A percentile compares a stretch with the other conserved stretches of the same genome.
Conservation (phyloP, 2,797 vertebrate genomes). For the Takifugu ocellatus region DNA sequence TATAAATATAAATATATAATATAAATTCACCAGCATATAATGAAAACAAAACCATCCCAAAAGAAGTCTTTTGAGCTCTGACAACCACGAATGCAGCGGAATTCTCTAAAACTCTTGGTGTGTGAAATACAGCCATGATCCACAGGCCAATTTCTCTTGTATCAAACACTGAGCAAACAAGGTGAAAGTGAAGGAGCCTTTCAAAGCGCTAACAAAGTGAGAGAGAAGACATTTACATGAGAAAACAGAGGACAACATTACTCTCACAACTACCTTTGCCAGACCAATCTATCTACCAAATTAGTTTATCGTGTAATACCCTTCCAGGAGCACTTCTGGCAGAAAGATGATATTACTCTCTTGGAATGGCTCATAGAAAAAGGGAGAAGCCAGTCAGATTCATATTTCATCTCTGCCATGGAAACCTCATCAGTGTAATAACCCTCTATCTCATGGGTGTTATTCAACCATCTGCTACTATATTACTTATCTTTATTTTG, state of each 20-base stretch:
- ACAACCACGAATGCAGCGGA: conserved; percentile 20
- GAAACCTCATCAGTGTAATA: conserved; percentile 99
- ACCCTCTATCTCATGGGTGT: conserved; percentile 99
- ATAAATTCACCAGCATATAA: neutral
- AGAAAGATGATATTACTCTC: conserved; percentile 90
- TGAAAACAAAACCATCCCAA: conserved; percentile 7
- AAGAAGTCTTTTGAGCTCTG: neutral
- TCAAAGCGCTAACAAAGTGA: conserved; percentile 71
- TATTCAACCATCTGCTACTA: conserved; percentile 99
- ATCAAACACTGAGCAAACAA: conserved; percentile 67
- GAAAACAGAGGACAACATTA: conserved; percentile 74
- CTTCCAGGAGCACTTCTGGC: conserved; percentile 81
- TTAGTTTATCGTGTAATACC: conserved; percentile 84
- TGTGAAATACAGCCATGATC: conserved; percentile 40
- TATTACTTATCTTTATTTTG: conserved; percentile 99
- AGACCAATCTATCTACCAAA: conserved; percentile 93
- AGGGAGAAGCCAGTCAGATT: conserved; percentile 86
- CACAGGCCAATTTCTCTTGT: conserved; percentile 55
- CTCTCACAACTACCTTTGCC: conserved; percentile 80
- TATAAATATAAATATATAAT: too few species aligned
- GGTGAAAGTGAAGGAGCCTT: conserved; percentile 73
- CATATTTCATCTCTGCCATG: conserved; percentile 99
- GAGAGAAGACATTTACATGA: conserved; percentile 78
- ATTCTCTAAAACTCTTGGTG: conserved; percentile 27
- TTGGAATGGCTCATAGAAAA: conserved; percentile 88